Evolutionary conservation across 2,888 invertebrate species (phyloP), one percentile per base, ranked within the genome.

Genomic region (Camptogramma bilineatum): DNA sequence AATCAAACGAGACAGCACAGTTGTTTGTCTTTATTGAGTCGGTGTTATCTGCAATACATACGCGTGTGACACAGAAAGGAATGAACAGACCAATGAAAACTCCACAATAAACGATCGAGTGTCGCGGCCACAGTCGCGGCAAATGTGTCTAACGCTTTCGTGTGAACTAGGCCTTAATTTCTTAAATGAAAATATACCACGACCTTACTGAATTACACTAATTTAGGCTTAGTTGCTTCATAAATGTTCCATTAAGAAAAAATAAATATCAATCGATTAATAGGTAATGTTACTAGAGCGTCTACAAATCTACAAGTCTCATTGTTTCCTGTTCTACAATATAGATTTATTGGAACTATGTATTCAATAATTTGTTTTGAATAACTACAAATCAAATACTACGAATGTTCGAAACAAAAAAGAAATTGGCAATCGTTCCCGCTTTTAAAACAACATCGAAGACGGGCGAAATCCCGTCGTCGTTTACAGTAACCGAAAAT

Each of bases 41-140:
- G 63, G 66, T 61, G 68, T 74, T 74, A 77, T 75, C 77, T 73
- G 68, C 70, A 69, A 73, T 66, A 68, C 64, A 55, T 57, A 59
- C 52, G 66, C 55, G 46, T 61, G 60, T 66, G 66, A 67, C 66
- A 64, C 71, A 72, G 62, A 68, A 68, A 68, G 48, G 63, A 56
- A 68, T 44, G 54, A 64, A 51, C 58, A 66, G 53, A 60, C 55
- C 46, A 54, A 54, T 64, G 51, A 46, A 64, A 64, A 56, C 51
- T 51, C 62, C 54, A 13, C 44, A 53, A 46, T 58, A 31, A 46
- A 39, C 51, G 46, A 52, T 64, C 21, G 21, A 18, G 54, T 62
- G 46, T 46, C 60, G 39, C 34, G 48, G 51, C 21, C 18, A 18
- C 52, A 60, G 46, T 46, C 60, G 39, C 34, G 48, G 51, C 54